A percentile compares a stretch with the other conserved stretches of the same genome.
These are phyloP conservation scores for Hirundichthys speculiger DNA, from an alignment of 2,113 vertebrate genomes.

Conservation along the genomic window DNA sequence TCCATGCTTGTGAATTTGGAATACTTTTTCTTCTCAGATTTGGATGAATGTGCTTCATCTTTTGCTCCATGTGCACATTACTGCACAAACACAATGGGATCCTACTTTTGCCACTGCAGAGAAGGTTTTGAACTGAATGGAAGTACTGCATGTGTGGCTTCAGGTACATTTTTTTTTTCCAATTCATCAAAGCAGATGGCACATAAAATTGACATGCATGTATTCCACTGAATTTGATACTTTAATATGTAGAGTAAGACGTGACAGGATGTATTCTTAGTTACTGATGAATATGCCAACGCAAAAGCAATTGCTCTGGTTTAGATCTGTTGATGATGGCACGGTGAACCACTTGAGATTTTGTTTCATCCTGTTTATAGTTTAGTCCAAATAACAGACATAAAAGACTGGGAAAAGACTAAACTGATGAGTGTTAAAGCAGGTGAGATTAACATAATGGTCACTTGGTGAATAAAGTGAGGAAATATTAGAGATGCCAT, in stretches of 20 bases:
- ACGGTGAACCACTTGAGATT: constrained; percentile 7
- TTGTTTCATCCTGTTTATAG: constrained; percentile 23
- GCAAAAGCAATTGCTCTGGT: background rate
- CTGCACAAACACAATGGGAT: constrained; percentile 82
- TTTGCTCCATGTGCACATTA: constrained; percentile 84
- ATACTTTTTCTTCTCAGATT: constrained; percentile 68
- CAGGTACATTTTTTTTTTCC: constrained; percentile 73
- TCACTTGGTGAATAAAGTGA: no score
- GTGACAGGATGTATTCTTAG: background rate
- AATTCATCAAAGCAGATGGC: background rate
- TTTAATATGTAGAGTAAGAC: no score
- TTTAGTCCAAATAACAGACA: constrained; percentile 9
- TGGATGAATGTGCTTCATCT: constrained; percentile 85
- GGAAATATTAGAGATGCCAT: no score
- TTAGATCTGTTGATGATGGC: background rate
- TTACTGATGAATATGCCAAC: background rate
- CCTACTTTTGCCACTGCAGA: constrained; percentile 83
- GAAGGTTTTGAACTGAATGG: constrained; percentile 79
- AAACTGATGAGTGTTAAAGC: no score
- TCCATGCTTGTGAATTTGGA: background rate
- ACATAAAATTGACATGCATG: no score
- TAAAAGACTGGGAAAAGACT: background rate
- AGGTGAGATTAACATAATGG: no score
- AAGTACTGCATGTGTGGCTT: constrained; percentile 73
- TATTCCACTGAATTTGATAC: no score